Conservation (phyloP, 2,888 invertebrate genomes). For the Amphipyra tragopoginis region DNA sequence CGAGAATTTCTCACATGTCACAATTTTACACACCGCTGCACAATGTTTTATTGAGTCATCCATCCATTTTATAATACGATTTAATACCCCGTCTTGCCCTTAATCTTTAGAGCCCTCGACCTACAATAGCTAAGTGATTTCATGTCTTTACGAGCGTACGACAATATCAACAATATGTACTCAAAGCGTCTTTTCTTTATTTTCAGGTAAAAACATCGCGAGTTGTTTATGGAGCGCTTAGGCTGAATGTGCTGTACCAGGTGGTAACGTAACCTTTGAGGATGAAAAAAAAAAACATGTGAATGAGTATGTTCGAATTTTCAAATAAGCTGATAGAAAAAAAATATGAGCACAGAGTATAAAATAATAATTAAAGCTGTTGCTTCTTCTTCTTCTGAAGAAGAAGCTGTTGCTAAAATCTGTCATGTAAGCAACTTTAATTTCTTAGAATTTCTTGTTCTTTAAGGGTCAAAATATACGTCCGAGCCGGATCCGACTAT, state of each 20-base stretch:
- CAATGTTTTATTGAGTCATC: slow-evolving; percentile 51
- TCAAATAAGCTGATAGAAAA: too few species aligned
- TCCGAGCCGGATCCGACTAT: too few species aligned
- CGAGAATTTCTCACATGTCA: slow-evolving; percentile 39
- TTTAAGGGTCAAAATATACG: too few species aligned
- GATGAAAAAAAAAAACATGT: slow-evolving; percentile 23
- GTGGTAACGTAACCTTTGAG: slow-evolving; percentile 37
- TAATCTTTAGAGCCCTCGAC: slow-evolving; percentile 63
- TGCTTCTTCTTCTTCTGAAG: too few species aligned
- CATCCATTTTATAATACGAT: slow-evolving; percentile 56
- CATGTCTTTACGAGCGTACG: slow-evolving; percentile 54
- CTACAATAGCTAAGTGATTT: slow-evolving; percentile 69
- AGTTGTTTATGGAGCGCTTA: slow-evolving; percentile 52
- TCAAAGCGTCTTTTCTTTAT: slow-evolving; percentile 59
- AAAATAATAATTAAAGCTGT: too few species aligned
- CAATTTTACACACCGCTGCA: slow-evolving; percentile 44
- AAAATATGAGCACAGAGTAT: too few species aligned
- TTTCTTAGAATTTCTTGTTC: too few species aligned
- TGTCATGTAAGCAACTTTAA: too few species aligned
- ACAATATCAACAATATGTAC: slow-evolving; percentile 46
- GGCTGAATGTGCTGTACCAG: slow-evolving; percentile 46
- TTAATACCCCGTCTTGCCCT: slow-evolving; percentile 56
- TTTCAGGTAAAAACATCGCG: slow-evolving; percentile 70
- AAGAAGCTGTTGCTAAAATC: too few species aligned
- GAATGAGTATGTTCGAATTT: not conserved